Evolutionary conservation across 1,140 invertebrate species (phyloP), one percentile per base, ranked within the genome.

Genomic region (Drosophila orosa): DNA sequence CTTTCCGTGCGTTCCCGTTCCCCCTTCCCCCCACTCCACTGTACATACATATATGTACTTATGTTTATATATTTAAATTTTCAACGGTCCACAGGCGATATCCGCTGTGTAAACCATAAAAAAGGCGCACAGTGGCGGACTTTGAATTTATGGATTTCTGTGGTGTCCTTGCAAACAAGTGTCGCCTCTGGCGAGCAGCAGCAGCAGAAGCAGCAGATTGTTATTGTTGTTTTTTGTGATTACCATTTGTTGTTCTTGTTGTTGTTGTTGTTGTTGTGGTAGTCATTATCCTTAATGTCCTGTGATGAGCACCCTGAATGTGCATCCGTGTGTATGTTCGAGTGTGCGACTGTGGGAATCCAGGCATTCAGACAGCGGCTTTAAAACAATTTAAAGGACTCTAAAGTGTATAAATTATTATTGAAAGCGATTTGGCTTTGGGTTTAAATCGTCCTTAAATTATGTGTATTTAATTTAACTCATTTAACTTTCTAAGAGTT

Each of bases 141-240:
- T 90, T 80, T 67, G 81, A 82, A 90, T 90, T 90, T 90, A 90
- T 90, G 76, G 86, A 90, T 90, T 90, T 84, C 74, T 87, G 62
- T 31, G 60, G 48, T 90, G 87, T 90, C 87, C 87, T 90, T 90
- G 87, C 68, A 44, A 82, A 79, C 78, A 86, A 82, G 76, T 90
- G 69, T 90, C 74, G 77, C 40, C 63, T 63, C 57, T 45, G 42
- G 66, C 68, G 8, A 71, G 68, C 19, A 47, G 62, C 25, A 67
- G 47, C 19, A 47, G 24, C 44, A 25, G 45, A 45, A 68, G 67
- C 7, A 47, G 62, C 33, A 69, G 65, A 71, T 71, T 71, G 52
- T 71, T 71, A 71, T 71, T 71, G 67, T 71, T 71, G 65, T 57
- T 71, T 69, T 47, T 58, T 71, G 65, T 69, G 66, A 71, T 71